phyloP scores from a whole-genome alignment of 53 echinoderm and acorn worm genomes.

The Stichopus horrens region DNA sequence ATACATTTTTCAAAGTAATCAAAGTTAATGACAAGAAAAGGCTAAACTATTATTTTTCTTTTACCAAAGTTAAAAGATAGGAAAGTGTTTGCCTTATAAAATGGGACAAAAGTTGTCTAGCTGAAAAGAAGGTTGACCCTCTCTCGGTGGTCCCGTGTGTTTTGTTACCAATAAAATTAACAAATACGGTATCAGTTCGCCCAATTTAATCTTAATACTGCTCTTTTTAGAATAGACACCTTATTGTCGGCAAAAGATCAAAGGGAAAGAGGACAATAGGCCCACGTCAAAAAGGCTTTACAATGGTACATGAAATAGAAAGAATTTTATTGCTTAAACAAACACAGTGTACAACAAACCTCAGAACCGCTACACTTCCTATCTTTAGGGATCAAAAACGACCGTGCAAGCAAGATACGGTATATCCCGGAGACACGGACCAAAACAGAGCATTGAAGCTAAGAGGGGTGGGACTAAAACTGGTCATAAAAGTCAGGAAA shows the following conservation, averaged over 20 bases:
- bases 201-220: constrained; percentile 22
- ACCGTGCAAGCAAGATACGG: neutral
- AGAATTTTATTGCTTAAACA: constrained; percentile 34
- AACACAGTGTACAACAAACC: neutral
- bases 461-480: neutral
- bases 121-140: constrained; percentile 30
- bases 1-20: too few relatives aligned
- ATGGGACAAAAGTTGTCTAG: neutral
- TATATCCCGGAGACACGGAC: neutral
- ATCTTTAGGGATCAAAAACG: neutral
- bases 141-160: constrained; percentile 19
- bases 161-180: constrained; percentile 35
- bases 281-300: constrained; percentile 21
- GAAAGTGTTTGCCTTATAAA: neutral
- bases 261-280: constrained; percentile 27
- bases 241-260: constrained; percentile 31
- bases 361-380: neutral
- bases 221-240: constrained; percentile 29
- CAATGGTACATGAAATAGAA: constrained; percentile 30
- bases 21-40: too few relatives aligned
- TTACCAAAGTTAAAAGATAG: neutral
- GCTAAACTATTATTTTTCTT: too few relatives aligned
- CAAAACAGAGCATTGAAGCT: neutral
- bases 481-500: neutral
- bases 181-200: constrained; percentile 31